Evolutionary conservation across 2,113 vertebrate genomes (phyloP).

Genomic region (Camelus dromedarius): DNA sequence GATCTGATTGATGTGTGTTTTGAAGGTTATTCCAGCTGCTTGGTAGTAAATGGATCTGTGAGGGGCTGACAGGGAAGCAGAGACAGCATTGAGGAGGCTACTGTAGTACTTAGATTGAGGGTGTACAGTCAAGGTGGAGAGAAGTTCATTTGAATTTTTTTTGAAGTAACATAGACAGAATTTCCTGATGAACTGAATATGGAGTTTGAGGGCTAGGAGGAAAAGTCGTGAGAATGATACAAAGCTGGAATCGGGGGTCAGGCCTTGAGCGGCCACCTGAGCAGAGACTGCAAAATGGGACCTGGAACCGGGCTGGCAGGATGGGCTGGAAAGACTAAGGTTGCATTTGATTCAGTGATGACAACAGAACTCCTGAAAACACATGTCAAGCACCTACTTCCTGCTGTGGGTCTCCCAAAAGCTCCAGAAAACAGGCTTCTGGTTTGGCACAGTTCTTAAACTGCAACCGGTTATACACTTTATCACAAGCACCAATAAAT

Average conservation of each 20-base stretch:
- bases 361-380: background rate
- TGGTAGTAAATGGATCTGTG: background rate
- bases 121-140: background rate
- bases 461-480: background rate
- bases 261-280: background rate
- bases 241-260: background rate
- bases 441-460: background rate
- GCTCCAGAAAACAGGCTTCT: background rate
- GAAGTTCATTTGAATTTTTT: background rate
- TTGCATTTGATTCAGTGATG: background rate
- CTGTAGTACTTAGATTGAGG: rapidly evolving
- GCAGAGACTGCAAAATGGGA: background rate
- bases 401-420: background rate
- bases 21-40: background rate
- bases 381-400: background rate
- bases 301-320: background rate
- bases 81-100: background rate
- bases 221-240: background rate
- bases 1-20: background rate
- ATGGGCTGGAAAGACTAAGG: background rate
- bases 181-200: background rate
- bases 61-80: too few relatives aligned
- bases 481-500: background rate
- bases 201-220: background rate
- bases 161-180: background rate